These are phyloP conservation scores for Amphiura filiformis DNA, from an alignment of 35 echinoderm and acorn worm genomes.

Conservation along the genomic window DNA sequence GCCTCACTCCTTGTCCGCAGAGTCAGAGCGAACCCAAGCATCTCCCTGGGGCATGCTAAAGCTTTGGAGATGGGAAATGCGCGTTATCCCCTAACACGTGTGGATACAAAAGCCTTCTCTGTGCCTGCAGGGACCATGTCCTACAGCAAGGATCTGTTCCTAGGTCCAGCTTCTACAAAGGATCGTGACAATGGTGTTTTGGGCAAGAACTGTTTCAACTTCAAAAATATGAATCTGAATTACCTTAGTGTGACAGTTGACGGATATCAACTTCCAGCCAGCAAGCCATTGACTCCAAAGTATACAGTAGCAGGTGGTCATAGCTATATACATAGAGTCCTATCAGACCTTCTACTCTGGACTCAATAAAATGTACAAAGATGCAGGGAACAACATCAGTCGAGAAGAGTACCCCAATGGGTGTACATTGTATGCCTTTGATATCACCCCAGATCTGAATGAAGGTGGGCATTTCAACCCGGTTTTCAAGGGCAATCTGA, in stretches of 20 bases:
- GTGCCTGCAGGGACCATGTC: constrained; percentile 16
- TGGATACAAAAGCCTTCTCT: constrained; percentile 41
- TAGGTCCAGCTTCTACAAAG: constrained; percentile 27
- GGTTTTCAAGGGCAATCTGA: constrained; percentile 32
- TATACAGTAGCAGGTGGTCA: background rate
- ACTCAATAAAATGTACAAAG: constrained; percentile 36
- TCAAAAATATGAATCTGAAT: constrained; percentile 39
- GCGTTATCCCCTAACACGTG: constrained; percentile 19
- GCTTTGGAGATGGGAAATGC: constrained; percentile 16
- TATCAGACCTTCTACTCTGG: constrained; percentile 57
- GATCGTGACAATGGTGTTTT: constrained; percentile 32
- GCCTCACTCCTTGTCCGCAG: constrained; percentile 13
- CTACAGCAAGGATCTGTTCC: constrained; percentile 7
- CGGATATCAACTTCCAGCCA: background rate
- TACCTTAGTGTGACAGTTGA: constrained; percentile 19
- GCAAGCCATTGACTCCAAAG: constrained; percentile 22
- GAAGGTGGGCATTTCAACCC: constrained; percentile 32
- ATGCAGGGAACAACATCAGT: constrained; percentile 49
- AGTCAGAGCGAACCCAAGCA: constrained; percentile 7
- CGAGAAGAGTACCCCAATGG: constrained; percentile 43
- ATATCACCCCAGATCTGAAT: constrained; percentile 52
- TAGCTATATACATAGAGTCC: background rate
- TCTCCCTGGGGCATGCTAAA: constrained; percentile 43
- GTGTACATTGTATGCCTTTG: constrained; percentile 49
- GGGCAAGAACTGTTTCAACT: constrained; percentile 30